These are phyloP conservation scores for Megastigmus dorsalis DNA, from an alignment of 2,888 invertebrate species.

Conservation along the genomic window DNA sequence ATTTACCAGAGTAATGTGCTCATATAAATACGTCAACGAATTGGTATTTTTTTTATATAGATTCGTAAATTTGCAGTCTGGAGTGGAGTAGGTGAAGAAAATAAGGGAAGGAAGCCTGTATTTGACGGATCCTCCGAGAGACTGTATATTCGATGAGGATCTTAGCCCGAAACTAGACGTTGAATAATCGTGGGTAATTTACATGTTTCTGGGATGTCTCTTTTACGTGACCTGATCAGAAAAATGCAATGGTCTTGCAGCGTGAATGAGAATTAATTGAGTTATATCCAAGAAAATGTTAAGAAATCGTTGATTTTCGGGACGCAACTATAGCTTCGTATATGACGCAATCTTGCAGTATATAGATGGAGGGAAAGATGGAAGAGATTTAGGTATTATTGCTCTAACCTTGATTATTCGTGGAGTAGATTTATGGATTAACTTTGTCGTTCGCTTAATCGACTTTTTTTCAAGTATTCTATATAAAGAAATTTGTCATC, in stretches of 20 bases:
- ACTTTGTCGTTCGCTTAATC: too few species aligned
- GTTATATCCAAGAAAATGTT: neutral
- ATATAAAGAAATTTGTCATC: too few species aligned
- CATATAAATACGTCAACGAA: too few species aligned
- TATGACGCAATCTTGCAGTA: too few species aligned
- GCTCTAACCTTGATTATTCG: constrained; percentile 6
- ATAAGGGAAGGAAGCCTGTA: neutral
- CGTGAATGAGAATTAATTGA: constrained; percentile 24
- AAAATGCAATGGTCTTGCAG: neutral
- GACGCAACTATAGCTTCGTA: too few species aligned
- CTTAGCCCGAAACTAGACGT: neutral
- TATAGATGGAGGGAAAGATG: constrained; percentile 6
- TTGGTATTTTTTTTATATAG: too few species aligned
- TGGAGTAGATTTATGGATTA: neutral
- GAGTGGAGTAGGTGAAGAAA: neutral
- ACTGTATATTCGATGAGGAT: neutral
- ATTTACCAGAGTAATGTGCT: too few species aligned
- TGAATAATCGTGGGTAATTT: constrained; percentile 33
- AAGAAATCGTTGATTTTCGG: neutral
- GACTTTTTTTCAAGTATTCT: too few species aligned
- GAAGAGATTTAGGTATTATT: neutral
- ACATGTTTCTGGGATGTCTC: neutral
- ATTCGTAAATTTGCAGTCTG: too few species aligned
- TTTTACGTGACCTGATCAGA: neutral
- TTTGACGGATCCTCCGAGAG: constrained; percentile 1